These are phyloP conservation scores for Parapsyche elsis DNA, from an alignment of 1,140 invertebrate species.

Conservation along the genomic window DNA sequence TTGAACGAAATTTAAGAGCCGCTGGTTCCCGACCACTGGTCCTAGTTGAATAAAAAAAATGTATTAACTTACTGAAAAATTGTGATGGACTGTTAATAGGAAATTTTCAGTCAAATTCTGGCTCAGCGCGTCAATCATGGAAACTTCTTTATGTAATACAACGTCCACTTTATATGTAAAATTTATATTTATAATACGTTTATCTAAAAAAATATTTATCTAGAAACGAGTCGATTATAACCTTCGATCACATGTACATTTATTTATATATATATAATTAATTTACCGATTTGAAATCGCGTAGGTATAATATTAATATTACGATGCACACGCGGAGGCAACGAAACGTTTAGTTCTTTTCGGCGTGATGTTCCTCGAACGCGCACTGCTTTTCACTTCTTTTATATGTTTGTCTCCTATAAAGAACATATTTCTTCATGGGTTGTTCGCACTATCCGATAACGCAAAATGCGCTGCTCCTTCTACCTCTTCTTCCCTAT, in stretches of 20 bases:
- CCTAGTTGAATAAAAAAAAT: too few relatives aligned
- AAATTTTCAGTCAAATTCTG: constrained; percentile 9
- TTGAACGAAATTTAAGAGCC: too few relatives aligned
- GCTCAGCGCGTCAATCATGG: constrained; percentile 20
- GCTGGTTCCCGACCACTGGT: too few relatives aligned
- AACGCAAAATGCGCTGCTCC: not conserved
- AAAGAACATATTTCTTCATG: constrained; percentile 16
- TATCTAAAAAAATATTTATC: not conserved
- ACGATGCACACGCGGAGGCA: not conserved
- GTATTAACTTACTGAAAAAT: constrained; percentile 20
- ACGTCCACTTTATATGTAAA: not conserved
- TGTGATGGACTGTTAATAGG: not conserved
- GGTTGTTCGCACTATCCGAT: not conserved
- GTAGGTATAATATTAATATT: too few relatives aligned
- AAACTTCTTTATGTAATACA: not conserved
- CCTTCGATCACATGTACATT: not conserved
- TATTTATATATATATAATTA: not conserved
- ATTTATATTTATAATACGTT: not conserved
- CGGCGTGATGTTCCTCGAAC: not conserved
- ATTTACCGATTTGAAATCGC: not conserved
- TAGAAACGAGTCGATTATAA: not conserved
- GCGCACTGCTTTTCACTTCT: constrained; percentile 12
- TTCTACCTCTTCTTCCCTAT: not conserved
- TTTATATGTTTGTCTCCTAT: not conserved
- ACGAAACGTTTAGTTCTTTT: constrained; percentile 5